Evolutionary conservation across 2,888 invertebrate species (phyloP).

Genomic region (Syrista parreyssii): DNA sequence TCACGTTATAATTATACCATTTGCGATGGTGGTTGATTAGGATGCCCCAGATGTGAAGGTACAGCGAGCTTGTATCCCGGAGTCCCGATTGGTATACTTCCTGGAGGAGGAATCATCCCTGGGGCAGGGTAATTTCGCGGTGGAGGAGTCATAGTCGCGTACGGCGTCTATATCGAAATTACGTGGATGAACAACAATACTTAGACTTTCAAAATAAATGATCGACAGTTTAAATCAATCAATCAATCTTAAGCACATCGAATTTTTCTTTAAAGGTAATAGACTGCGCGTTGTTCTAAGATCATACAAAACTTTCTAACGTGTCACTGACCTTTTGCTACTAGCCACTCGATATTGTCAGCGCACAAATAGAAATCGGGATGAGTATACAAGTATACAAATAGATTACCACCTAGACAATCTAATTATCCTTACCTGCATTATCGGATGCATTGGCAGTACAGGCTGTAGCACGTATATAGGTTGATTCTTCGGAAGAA

Average conservation of each 20-base stretch:
- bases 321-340: constrained; percentile 54
- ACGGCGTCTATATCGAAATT: constrained; percentile 46
- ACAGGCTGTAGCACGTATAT: constrained; percentile 62
- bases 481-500: constrained; percentile 57
- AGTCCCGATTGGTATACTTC: constrained; percentile 49
- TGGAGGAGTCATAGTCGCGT: constrained; percentile 43
- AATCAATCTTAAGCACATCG: background rate
- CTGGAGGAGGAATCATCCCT: constrained; percentile 51
- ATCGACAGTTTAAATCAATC: no score
- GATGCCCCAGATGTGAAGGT: constrained; percentile 52
- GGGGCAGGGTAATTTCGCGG: constrained; percentile 48
- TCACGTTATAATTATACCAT: constrained; percentile 39
- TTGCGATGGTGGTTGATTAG: constrained; percentile 54
- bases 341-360: constrained; percentile 18
- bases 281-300: constrained; percentile 29
- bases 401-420: no score
- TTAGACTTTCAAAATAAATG: no score
- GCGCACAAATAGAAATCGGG: background rate
- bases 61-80: constrained; percentile 54
- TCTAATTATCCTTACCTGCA: constrained; percentile 49
- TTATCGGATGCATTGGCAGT: constrained; percentile 58
- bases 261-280: background rate
- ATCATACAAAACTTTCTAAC: constrained; percentile 53
- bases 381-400: no score
- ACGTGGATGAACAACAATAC: no score